Base-by-base conservation (phyloP, 35 echinoderm and acorn worm genomes). In the Apostichopus japonicus region DNA sequence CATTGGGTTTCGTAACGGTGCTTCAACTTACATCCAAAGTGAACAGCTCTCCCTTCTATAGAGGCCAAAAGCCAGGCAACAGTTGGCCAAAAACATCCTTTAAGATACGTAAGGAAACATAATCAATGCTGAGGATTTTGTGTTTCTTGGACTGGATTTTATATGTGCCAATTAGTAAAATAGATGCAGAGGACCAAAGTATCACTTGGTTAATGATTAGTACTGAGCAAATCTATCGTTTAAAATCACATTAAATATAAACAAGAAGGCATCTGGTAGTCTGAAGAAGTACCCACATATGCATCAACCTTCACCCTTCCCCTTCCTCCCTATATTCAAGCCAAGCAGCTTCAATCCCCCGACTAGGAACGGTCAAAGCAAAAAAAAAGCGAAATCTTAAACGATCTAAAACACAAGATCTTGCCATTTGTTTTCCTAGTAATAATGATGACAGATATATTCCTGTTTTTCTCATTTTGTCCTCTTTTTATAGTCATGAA, bases 71-170 rank as follows among this genome's bases (percentile, higher is more conserved):
- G 86, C 86, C 86, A 89, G 86, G 86, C 86, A 53, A 89, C 61
- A 89, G 86, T 89, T 89, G 86, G 86, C 86, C 86, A 89, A 89
- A 89, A 89, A 89, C 86, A 89, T 89, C 86, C 86, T 89, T 89
- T n/a, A 89, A 89, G 72, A 89, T 72, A 89, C 72, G 86, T 54
- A 72, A 89, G 86, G 86, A 89, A 73, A 89, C 63, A 72, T 89
- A 72, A 89, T 65, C 67, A 89, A 44, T 19, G 86, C 81, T 57
- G 4, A 84, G 21, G 54, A 58, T 57, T 56, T 10, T 84, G 15
- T 75, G 15, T 73, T 75, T 75, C 22, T 23, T 75, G 71, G 21
- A 21, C 17, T 7, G 71, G 15, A 24, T n/a, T 23, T 19, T 75
- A 19, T 19, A 11, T 15, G 8, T 21, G 71, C 16, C 22, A 6